Percentiles rank a stretch among this genome's conserved stretches.
Evolutionary conservation across 2,113 vertebrate genomes (phyloP).

Genomic region (Romanogobio albipinnatus): DNA sequence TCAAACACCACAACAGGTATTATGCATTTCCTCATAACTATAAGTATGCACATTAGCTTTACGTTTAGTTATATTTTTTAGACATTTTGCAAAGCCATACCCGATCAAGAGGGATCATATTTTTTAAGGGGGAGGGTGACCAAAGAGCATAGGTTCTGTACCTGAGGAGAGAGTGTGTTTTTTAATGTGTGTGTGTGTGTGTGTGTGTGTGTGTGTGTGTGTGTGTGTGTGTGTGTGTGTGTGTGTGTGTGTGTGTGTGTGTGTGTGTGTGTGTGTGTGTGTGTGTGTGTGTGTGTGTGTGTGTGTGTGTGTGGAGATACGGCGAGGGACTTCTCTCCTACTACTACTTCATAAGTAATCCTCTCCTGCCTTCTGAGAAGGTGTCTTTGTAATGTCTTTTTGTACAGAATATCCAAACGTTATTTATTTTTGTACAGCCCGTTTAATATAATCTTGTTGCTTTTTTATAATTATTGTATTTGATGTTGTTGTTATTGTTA

Average conservation of each 20-base stretch:
- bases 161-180: conserved; percentile 30
- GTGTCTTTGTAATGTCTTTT: conserved; percentile 78
- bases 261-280: conserved; percentile 27
- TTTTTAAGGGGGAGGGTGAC: conserved; percentile 59
- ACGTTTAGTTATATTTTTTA: conserved; percentile 40
- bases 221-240: conserved; percentile 47
- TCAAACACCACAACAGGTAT: conserved; percentile 44
- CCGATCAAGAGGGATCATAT: conserved; percentile 57
- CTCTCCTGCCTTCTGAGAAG: conserved; percentile 93
- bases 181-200: conserved; percentile 36
- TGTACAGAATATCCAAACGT: conserved; percentile 81
- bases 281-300: not conserved
- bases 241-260: not conserved
- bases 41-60: conserved; percentile 15
- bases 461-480: conserved; percentile 80
- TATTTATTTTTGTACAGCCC: conserved; percentile 99
- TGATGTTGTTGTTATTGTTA: conserved; percentile 73
- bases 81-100: conserved; percentile 65
- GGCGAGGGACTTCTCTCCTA: conserved; percentile 75
- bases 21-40: conserved; percentile 24
- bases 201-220: not conserved
- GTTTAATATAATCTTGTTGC: conserved; percentile 94
- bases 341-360: conserved; percentile 97
- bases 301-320: conserved; percentile 63
- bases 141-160: conserved; percentile 65